Conservation (phyloP, 2,797 vertebrate species). For the Takifugu rubripes region DNA sequence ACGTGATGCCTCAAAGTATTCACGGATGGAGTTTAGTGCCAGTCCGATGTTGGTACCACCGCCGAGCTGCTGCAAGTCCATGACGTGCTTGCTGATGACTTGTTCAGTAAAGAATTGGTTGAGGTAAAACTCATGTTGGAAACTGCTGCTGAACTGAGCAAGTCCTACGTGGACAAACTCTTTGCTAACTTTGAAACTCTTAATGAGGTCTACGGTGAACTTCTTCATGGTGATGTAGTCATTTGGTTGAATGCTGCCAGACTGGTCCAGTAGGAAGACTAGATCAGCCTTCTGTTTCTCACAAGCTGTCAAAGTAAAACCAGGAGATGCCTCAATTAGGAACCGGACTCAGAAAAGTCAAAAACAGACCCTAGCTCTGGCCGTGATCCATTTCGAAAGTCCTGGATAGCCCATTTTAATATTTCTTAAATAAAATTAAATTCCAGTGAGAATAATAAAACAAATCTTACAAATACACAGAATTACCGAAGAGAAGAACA, state of each 20-base stretch:
- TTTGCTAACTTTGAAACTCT: constrained; percentile 63
- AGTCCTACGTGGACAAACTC: constrained; percentile 72
- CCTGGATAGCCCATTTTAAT: no score
- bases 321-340: background rate
- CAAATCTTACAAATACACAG: no score
- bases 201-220: constrained; percentile 70
- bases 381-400: no score
- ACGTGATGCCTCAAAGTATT: constrained; percentile 66
- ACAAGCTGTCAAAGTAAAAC: constrained; percentile 67
- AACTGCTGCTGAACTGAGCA: constrained; percentile 75
- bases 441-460: no score
- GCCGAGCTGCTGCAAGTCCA: constrained; percentile 41
- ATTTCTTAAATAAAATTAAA: no score
- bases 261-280: constrained; percentile 82
- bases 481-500: no score
- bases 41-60: constrained; percentile 64
- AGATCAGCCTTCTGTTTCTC: constrained; percentile 72
- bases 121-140: constrained; percentile 75
- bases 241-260: constrained; percentile 55
- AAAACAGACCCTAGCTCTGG: no score
- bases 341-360: background rate
- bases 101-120: constrained; percentile 42
- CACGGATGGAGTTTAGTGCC: constrained; percentile 62
- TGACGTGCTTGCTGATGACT: constrained; percentile 56
- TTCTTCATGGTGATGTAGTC: constrained; percentile 75